A percentile compares a stretch with the other conserved stretches of the same genome.
phyloP scores from a whole-genome alignment of 2,888 invertebrate species.

The Pseudoips prasinana region DNA sequence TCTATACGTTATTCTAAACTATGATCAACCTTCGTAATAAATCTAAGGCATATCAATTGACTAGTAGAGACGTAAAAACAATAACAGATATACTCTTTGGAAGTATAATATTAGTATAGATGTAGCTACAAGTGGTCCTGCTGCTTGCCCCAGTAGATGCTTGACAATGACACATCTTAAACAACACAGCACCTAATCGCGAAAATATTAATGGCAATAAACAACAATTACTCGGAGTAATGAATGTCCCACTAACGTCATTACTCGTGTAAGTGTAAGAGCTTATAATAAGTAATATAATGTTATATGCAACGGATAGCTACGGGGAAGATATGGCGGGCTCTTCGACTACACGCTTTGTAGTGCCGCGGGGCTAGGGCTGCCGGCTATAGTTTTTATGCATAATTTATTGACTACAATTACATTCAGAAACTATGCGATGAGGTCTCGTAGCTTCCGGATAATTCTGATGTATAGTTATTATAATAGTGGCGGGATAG shows the following conservation, averaged over 20 bases:
- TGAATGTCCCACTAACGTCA: slow-evolving; percentile 43
- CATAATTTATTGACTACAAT: too few species aligned
- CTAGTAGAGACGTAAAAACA: too few species aligned
- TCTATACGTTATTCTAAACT: too few species aligned
- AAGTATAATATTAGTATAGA: too few species aligned
- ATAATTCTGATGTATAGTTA: too few species aligned
- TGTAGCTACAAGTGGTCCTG: too few species aligned
- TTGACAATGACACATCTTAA: neutral
- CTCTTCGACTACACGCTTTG: slow-evolving; percentile 29
- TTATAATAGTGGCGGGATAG: too few species aligned
- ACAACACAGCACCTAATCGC: slow-evolving; percentile 26
- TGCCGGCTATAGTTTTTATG: slow-evolving; percentile 7
- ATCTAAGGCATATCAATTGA: too few species aligned
- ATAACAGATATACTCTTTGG: too few species aligned
- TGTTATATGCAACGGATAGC: slow-evolving; percentile 29
- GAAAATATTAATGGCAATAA: slow-evolving; percentile 27
- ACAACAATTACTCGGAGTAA: slow-evolving; percentile 40
- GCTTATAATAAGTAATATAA: slow-evolving; percentile 36
- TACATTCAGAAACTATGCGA: too few species aligned
- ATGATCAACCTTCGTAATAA: too few species aligned
- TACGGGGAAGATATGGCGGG: slow-evolving; percentile 22
- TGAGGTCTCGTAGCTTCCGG: too few species aligned
- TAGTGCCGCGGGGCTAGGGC: slow-evolving; percentile 31
- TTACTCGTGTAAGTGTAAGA: slow-evolving; percentile 42
- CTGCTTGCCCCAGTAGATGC: neutral